A percentile compares a stretch with the other conserved stretches of the same genome.
phyloP scores from a whole-genome alignment of 2,888 invertebrate species.

The Drosophila kuntzei region DNA sequence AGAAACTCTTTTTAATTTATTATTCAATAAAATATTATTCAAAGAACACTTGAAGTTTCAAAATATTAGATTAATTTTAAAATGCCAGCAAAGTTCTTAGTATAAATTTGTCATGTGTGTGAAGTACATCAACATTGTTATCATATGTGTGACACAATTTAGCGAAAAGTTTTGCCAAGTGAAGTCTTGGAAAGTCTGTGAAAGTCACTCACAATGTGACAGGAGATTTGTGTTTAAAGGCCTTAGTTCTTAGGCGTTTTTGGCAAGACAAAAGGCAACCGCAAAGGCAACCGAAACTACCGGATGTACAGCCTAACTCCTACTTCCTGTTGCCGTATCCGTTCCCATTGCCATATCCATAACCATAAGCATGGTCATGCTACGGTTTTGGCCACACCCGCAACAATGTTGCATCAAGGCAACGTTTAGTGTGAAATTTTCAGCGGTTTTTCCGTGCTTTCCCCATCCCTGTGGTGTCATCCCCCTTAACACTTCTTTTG shows the following conservation, averaged over 20 bases:
- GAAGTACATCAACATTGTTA: neutral
- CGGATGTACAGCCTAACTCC: conserved; percentile 23
- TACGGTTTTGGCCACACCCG: conserved; percentile 35
- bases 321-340: conserved; percentile 15
- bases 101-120: neutral
- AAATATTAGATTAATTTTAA: no score
- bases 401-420: conserved; percentile 74
- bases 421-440: conserved; percentile 77
- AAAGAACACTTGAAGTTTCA: no score
- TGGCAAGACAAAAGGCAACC: conserved; percentile 27
- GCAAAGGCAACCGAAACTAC: conserved; percentile 15
- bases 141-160: conserved; percentile 6
- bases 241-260: conserved; percentile 12
- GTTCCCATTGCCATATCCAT: conserved; percentile 13
- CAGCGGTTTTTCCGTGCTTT: conserved; percentile 48
- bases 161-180: conserved; percentile 9
- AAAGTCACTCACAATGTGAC: conserved; percentile 14
- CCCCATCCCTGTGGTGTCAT: neutral
- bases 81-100: neutral
- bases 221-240: conserved; percentile 12
- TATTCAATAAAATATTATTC: no score
- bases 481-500: conserved; percentile 46
- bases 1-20: no score
- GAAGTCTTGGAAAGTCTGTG: neutral
- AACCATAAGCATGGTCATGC: conserved; percentile 7